phyloP scores from a whole-genome alignment of 35 echinoderm and acorn worm genomes.

The Holothuria glaberrima region DNA sequence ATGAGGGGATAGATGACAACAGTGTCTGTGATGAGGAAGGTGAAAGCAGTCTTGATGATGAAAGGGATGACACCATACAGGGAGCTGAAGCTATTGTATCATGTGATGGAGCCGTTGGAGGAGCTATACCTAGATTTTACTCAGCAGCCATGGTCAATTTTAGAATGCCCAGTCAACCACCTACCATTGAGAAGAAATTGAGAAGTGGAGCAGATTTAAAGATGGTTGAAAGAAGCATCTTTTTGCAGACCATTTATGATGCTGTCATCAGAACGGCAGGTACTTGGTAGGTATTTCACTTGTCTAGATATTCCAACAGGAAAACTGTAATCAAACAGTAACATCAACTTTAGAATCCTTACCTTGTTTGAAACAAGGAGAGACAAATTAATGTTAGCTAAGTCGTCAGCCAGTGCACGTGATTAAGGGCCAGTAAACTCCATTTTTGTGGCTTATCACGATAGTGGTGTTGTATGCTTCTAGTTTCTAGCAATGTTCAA shows the following conservation, averaged over 20 bases:
- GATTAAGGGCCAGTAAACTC: not conserved
- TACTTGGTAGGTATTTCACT: constrained; percentile 4
- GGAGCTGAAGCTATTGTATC: not conserved
- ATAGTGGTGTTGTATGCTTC: not conserved
- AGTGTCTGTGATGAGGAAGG: not conserved
- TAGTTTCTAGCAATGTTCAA: not conserved
- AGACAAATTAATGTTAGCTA: not conserved
- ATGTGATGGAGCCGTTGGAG: not conserved
- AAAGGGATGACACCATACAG: not conserved
- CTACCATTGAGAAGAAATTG: constrained; percentile 5
- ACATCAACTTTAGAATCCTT: too few species aligned
- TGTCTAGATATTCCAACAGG: too few species aligned
- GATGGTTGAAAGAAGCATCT: not conserved
- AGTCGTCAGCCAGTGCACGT: not conserved
- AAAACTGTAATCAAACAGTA: too few species aligned
- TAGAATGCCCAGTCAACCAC: not conserved
- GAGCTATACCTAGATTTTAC: not conserved
- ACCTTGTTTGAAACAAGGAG: not conserved
- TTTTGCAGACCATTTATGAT: constrained; percentile 18
- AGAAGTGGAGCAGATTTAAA: not conserved
- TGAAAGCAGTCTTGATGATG: not conserved
- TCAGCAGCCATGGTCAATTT: not conserved
- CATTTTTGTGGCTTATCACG: not conserved
- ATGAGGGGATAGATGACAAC: not conserved
- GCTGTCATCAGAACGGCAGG: not conserved